phyloP scores from a whole-genome alignment of 2,113 vertebrate genomes.

The Prionailurus viverrinus region DNA sequence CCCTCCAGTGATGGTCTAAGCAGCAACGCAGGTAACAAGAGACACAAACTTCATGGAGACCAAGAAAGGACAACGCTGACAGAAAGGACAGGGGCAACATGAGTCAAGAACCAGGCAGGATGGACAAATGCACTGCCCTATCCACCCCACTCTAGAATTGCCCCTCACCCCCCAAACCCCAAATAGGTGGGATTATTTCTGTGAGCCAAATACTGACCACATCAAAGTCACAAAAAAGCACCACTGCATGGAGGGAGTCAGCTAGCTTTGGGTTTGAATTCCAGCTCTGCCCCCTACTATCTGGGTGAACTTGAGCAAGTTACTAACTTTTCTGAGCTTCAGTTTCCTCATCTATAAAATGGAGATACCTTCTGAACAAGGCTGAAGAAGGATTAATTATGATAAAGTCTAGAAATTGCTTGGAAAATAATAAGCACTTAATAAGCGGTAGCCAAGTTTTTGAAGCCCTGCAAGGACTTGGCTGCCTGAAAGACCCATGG shows the following conservation, averaged over 20 bases:
- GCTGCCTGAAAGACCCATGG: neutral
- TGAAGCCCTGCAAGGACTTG: neutral
- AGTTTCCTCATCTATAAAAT: constrained; percentile 2
- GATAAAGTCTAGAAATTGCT: neutral
- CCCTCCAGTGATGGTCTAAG: neutral
- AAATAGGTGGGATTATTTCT: neutral
- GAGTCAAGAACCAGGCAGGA: neutral
- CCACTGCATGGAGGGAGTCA: neutral
- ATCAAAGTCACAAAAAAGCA: neutral
- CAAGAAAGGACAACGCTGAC: neutral
- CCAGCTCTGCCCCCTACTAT: neutral
- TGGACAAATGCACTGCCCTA: neutral
- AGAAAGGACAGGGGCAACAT: neutral
- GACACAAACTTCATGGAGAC: neutral
- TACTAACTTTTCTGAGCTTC: neutral
- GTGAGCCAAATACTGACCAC: neutral
- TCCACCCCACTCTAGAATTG: neutral
- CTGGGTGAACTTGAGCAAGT: neutral
- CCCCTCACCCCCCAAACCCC: neutral
- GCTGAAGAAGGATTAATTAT: neutral
- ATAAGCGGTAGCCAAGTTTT: neutral
- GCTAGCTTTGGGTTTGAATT: neutral
- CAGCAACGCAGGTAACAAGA: neutral
- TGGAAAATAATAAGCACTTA: neutral
- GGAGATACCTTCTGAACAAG: neutral